These are phyloP conservation scores for Xiphophorus maculatus DNA, from an alignment of 2,113 vertebrate species.

Conservation along the genomic window DNA sequence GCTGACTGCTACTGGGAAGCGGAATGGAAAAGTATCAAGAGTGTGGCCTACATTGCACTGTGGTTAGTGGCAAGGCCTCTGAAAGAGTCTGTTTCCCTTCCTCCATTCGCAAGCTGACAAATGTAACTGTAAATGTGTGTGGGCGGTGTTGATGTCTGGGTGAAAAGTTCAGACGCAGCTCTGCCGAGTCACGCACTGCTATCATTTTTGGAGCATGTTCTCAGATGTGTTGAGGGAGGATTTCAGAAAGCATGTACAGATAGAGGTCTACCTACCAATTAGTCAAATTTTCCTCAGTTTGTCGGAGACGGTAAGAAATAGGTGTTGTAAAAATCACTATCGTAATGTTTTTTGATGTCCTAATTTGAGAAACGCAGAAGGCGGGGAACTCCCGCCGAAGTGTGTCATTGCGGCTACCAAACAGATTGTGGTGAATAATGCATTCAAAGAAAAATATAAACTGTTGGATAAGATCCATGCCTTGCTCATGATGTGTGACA, in stretches of 20 bases:
- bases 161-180: conserved; percentile 52
- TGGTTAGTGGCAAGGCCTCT: conserved; percentile 11
- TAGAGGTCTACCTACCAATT: not conserved
- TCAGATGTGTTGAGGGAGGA: not conserved
- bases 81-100: not conserved
- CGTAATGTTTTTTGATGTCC: no score
- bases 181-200: conserved; percentile 16
- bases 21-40: not conserved
- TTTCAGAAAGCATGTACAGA: not conserved
- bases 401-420: not conserved
- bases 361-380: no score
- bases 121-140: conserved; percentile 45
- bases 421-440: not conserved
- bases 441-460: not conserved
- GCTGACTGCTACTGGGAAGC: not conserved
- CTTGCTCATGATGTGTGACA: not conserved
- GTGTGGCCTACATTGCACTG: conserved; percentile 5
- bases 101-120: conserved; percentile 22
- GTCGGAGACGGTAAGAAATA: no score
- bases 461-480: not conserved
- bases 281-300: not conserved
- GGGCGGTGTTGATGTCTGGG: conserved; percentile 47
- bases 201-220: conserved; percentile 9
- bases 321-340: no score
- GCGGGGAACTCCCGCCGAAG: no score